Percentiles rank a stretch among this genome's conserved stretches.
Evolutionary conservation across 1,140 invertebrate genomes (phyloP).

Genomic region (Phocides pigmalion): DNA sequence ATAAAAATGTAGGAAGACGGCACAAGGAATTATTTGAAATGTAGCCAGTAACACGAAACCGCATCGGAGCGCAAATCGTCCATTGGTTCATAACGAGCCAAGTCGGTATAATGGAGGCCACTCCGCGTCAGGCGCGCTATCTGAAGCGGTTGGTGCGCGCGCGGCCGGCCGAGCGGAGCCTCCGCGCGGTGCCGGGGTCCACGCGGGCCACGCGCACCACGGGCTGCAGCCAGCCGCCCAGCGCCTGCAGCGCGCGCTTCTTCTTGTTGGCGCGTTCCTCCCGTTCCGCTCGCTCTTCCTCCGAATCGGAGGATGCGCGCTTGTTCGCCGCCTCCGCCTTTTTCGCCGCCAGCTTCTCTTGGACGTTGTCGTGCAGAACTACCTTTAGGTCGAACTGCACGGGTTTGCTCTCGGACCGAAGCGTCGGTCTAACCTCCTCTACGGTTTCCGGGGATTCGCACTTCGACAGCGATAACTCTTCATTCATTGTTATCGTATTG

Average conservation of each 20-base stretch:
- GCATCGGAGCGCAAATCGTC: not conserved
- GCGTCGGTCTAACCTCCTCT: constrained; percentile 11
- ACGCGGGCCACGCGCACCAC: constrained; percentile 78
- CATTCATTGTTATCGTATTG: constrained; percentile 21
- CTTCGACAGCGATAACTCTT: constrained; percentile 12
- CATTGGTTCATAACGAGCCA: too few relatives aligned
- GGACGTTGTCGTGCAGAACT: constrained; percentile 35
- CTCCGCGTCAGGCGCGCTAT: constrained; percentile 45
- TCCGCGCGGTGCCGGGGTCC: constrained; percentile 56
- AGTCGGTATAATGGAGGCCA: too few relatives aligned
- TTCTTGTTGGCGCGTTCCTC: constrained; percentile 37
- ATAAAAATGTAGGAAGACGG: constrained; percentile 27
- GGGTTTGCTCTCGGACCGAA: constrained; percentile 22
- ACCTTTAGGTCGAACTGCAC: constrained; percentile 44
- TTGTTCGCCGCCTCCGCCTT: constrained; percentile 35
- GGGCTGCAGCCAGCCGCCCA: constrained; percentile 68
- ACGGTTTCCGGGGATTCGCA: constrained; percentile 14
- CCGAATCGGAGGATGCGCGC: constrained; percentile 46
- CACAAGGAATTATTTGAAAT: constrained; percentile 32
- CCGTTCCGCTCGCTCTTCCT: constrained; percentile 59
- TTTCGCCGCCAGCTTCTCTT: constrained; percentile 38
- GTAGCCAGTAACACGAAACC: constrained; percentile 17
- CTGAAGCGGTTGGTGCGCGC: constrained; percentile 48
- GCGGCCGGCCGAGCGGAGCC: constrained; percentile 63
- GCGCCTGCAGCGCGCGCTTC: constrained; percentile 48